Evolutionary conservation across 1,140 invertebrate genomes (phyloP).

Genomic region (Oncopodura yosiiana): DNA sequence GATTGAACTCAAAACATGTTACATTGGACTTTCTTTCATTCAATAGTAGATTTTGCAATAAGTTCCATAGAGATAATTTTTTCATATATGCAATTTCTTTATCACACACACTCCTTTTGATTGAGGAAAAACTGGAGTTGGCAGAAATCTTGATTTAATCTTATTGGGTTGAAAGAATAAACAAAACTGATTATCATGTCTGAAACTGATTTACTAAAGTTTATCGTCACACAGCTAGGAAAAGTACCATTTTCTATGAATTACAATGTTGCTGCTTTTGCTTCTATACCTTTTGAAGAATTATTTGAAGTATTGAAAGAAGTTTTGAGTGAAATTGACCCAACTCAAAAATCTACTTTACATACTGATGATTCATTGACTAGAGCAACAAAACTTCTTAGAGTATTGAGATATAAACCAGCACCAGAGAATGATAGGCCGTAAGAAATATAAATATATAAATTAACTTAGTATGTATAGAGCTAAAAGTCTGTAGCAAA

Average conservation of each 20-base stretch:
- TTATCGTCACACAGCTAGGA: not conserved
- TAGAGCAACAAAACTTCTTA: not conserved
- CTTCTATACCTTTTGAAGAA: not conserved
- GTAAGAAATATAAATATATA: not conserved
- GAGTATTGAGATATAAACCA: not conserved
- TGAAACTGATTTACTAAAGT: not conserved
- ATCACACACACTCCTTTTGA: no score
- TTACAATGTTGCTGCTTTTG: not conserved
- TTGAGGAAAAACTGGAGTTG: no score
- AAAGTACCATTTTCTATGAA: not conserved
- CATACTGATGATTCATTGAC: not conserved
- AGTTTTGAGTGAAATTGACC: not conserved
- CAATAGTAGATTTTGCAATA: no score
- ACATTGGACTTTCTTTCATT: no score
- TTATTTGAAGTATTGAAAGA: not conserved
- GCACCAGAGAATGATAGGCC: not conserved
- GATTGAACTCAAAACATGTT: no score
- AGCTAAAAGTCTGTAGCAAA: not conserved
- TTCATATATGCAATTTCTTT: no score
- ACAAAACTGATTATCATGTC: no score
- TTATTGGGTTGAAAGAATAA: no score
- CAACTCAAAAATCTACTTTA: not conserved
- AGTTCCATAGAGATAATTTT: no score
- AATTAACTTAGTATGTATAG: not conserved
- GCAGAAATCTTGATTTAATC: no score